Evolutionary conservation across 2,888 invertebrate genomes (phyloP), one percentile per base, ranked within the genome.

Genomic region (Dermolepida albohirtum): DNA sequence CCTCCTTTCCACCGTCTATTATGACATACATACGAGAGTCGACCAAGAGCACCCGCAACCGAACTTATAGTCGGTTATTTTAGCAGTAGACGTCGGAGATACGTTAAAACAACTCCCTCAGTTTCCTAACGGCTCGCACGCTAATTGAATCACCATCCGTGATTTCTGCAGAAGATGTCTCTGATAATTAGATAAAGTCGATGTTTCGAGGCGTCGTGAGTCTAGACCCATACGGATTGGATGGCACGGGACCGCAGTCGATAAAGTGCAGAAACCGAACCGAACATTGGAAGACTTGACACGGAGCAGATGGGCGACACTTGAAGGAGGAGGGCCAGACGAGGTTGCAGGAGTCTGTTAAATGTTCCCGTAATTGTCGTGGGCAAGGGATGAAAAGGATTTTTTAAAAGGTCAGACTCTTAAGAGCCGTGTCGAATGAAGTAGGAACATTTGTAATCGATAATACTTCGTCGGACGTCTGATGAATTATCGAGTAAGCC

Each of bases 81-180:
- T 7, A 7, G 10, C 10, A 34, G 34, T 2, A 34, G 34, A 34
- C 10, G 34, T 34, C 34, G 34, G 34, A 34, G 34, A 1, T 5
- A 6, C 34, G 34, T 34, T 34, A 34, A 34, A 34, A 34, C 34
- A 34, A 34, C 34, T 34, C 34, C 34, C 34, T 1, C 34, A 34
- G 34, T 34, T 10, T 34, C 34, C 34, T 34, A 34, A 34, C 54
- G 17, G 54, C 14, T 22, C 40, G 41, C 41, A 17, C 54, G 11
- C 41, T 55, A 55, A 55, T 55, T 43, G 41, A 55, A 55, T 55
- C 55, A 43, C 16, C 27, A 29, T 27, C 22, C 55, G 41, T 41
- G 55, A 55, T 55, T 55, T 55, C 55, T 55, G 41, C 41, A 43
- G 41, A 17, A 55, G 55, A 55, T 55, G 51, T 52, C 41, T 55